Evolutionary conservation across 2,113 vertebrate genomes (phyloP), one percentile per base, ranked within the genome.

Genomic region (Sylvietta virens): DNA sequence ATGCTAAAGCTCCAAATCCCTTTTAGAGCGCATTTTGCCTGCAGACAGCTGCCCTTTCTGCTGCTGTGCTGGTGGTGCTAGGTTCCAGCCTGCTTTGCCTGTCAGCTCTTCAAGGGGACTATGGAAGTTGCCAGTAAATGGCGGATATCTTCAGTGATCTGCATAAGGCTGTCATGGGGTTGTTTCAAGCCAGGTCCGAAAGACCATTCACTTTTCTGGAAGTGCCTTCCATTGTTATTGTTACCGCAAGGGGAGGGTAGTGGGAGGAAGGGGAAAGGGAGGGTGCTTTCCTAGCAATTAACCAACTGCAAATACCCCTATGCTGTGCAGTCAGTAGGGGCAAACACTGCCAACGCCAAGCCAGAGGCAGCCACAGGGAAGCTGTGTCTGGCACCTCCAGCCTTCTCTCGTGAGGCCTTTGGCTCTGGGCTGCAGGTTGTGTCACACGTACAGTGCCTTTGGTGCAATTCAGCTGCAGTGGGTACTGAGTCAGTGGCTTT

Each of bases 361-460:
- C 31, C 6, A 24, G 61, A 56, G 31, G 33, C 10, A 7, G 31
- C n/a, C 60, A 6, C 47, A 27, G 35, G 22, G 35, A 9, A 81
- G 51, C 35, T 80, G 53, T 47, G 14, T 18, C 15, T 80, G 69
- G 15, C 56, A 15, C 19, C 10, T 50, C 2, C 2, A 61, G 53
- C 33, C 40, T 17, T 30, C 23, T 67, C 11, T 26, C 28, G 15
- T 5, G 51, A 53, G 77, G 28, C 54, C 27, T 71, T 50, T 44
- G 42, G n/a, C 72, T 81, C 20, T 20, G 64, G 56, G 47, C 33
- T 86, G 50, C 15, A 8, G 51, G 7, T 35, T 37, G 11, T 70
- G 76, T 33, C 58, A 9, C 1, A 0, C 6, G 27, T 18, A 6
- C 27, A 26, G 22, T 0, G 0, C 1, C 1, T 69, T 69, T 31